Conservation (phyloP, 2,113 vertebrate species). For the Alligator mississippiensis region DNA sequence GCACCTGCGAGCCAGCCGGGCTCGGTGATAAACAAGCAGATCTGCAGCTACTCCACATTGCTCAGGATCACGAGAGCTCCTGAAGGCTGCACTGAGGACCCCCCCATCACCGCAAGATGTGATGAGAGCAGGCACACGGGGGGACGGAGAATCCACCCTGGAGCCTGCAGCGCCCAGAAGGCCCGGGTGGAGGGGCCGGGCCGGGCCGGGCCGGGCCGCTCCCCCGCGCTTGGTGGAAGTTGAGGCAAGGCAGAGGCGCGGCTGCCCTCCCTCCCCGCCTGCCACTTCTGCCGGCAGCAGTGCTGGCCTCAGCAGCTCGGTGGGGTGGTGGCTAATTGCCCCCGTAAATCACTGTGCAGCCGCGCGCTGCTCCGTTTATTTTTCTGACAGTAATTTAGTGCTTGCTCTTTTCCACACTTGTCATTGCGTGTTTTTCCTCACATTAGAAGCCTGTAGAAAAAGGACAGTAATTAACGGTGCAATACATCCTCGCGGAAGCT, state of each 20-base stretch:
- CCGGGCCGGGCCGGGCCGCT: background rate
- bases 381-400: conserved; percentile 99
- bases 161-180: background rate
- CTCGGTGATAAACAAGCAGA: fast-evolving
- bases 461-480: conserved; percentile 99
- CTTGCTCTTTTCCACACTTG: conserved; percentile 99
- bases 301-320: conserved; percentile 88
- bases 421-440: conserved; percentile 99
- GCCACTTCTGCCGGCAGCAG: conserved; percentile 72
- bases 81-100: too few species aligned
- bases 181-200: background rate
- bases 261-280: conserved; percentile 69
- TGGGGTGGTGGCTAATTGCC: conserved; percentile 99
- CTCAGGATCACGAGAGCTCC: background rate
- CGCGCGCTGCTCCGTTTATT: conserved; percentile 95
- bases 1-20: conserved; percentile 9
- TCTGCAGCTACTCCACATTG: background rate
- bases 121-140: background rate
- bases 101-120: background rate
- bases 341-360: conserved; percentile 96
- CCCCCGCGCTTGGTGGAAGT: conserved; percentile 56
- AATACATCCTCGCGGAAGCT: conserved; percentile 88
- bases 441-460: conserved; percentile 98
- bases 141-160: background rate
- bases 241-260: conserved; percentile 68